Evolutionary conservation across 2,888 invertebrate species (phyloP).

Genomic region (Criorhina ranunculi): DNA sequence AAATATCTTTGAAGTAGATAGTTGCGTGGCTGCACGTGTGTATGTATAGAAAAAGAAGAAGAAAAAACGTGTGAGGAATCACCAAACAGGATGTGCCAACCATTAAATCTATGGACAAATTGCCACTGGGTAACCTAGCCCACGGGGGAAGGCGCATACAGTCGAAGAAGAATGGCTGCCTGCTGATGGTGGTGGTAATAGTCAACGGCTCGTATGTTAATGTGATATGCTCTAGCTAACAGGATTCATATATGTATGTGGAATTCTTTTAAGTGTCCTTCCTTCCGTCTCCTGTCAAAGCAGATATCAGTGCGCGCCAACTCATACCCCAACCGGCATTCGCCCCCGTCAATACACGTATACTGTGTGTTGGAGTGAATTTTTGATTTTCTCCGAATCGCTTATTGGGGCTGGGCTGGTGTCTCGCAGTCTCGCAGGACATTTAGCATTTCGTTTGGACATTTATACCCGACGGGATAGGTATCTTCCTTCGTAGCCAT

Average conservation of each 20-base stretch:
- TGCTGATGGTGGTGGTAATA: constrained; percentile 58
- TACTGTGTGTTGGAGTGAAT: constrained; percentile 59
- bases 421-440: constrained; percentile 65
- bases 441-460: constrained; percentile 73
- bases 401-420: constrained; percentile 7
- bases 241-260: constrained; percentile 54
- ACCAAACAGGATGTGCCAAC: constrained; percentile 74
- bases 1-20: constrained; percentile 73
- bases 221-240: constrained; percentile 67
- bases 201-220: constrained; percentile 76
- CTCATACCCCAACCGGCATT: constrained; percentile 7
- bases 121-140: constrained; percentile 65
- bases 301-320: constrained; percentile 53
- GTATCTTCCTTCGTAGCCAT: constrained; percentile 54
- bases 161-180: constrained; percentile 24
- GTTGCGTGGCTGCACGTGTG: constrained; percentile 68
- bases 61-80: constrained; percentile 72
- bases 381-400: constrained; percentile 63
- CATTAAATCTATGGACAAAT: constrained; percentile 76
- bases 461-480: constrained; percentile 64
- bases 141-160: constrained; percentile 14
- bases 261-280: constrained; percentile 73
- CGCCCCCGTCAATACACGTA: constrained; percentile 11
- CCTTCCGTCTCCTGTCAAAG: constrained; percentile 53
- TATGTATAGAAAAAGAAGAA: constrained; percentile 14